Conservation (phyloP, 2,888 invertebrate genomes). For the Melinaea marsaeus region DNA sequence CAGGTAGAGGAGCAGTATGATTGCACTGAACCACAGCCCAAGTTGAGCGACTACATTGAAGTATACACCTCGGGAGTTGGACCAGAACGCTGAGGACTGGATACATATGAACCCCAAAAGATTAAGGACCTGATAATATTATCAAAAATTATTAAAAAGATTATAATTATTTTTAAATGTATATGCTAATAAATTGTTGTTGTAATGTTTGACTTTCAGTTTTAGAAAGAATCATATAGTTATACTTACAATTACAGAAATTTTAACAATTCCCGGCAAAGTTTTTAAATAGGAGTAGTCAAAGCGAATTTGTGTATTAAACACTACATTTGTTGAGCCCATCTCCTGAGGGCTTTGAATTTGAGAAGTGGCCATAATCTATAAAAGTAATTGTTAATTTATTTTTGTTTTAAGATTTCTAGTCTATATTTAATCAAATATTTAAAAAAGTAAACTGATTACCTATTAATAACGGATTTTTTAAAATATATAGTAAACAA, state of each 20-base stretch:
- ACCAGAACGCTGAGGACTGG: conserved; percentile 78
- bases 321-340: conserved; percentile 67
- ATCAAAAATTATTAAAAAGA: no score
- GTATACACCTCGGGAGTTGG: conserved; percentile 82
- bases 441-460: no score
- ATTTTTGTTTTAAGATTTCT: not conserved
- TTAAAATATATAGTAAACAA: no score
- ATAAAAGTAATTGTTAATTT: not conserved
- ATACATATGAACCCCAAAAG: conserved; percentile 89
- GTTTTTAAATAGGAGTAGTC: conserved; percentile 60
- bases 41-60: conserved; percentile 87
- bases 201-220: no score
- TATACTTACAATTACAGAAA: conserved; percentile 56
- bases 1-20: conserved; percentile 84
- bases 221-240: not conserved
- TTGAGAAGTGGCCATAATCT: conserved; percentile 46
- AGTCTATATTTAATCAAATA: no score
- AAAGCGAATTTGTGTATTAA: conserved; percentile 59
- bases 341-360: conserved; percentile 46
- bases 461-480: no score
- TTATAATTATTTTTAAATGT: no score
- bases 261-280: conserved; percentile 55
- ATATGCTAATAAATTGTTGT: no score
- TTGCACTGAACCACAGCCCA: conserved; percentile 87
- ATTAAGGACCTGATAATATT: conserved; percentile 78